These are phyloP conservation scores for Cataglyphis rosenhaueri DNA, from an alignment of 2,888 invertebrate species.

Conservation along the genomic window DNA sequence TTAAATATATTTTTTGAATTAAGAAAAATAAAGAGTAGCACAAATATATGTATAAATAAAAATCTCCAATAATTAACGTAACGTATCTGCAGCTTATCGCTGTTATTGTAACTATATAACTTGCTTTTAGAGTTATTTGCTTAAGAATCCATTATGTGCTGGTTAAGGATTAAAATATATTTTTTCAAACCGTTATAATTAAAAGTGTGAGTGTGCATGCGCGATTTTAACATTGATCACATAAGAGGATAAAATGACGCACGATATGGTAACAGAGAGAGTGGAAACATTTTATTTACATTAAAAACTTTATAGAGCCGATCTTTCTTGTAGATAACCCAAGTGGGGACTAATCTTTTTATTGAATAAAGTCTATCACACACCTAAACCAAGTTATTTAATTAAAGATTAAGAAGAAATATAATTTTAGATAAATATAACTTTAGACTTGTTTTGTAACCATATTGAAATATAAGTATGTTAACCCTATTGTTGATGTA, in stretches of 20 bases:
- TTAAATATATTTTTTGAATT: constrained; percentile 2
- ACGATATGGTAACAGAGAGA: not conserved
- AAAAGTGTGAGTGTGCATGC: constrained; percentile 14
- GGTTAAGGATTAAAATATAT: constrained; percentile 38
- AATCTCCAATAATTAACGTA: not conserved
- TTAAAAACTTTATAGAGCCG: constrained; percentile 59
- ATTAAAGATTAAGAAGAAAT: constrained; percentile 51
- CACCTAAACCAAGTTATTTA: constrained; percentile 60
- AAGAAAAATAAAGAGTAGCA: not conserved
- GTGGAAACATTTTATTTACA: constrained; percentile 41
- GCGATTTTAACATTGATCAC: constrained; percentile 9
- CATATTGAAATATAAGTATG: not conserved
- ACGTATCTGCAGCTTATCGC: not conserved
- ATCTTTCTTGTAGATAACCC: constrained; percentile 54
- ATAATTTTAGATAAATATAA: constrained; percentile 6
- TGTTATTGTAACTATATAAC: constrained; percentile 3
- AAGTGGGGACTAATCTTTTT: constrained; percentile 55
- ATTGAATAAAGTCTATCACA: constrained; percentile 58
- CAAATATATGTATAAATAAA: not conserved
- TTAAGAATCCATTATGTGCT: constrained; percentile 27
- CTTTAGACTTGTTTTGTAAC: not conserved
- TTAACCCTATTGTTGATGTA: not conserved
- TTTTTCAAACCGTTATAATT: constrained; percentile 35
- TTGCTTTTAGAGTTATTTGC: not conserved
- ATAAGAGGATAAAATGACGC: not conserved